Evolutionary conservation across 2,797 vertebrate genomes (phyloP).

Genomic region (Sus cebifrons): DNA sequence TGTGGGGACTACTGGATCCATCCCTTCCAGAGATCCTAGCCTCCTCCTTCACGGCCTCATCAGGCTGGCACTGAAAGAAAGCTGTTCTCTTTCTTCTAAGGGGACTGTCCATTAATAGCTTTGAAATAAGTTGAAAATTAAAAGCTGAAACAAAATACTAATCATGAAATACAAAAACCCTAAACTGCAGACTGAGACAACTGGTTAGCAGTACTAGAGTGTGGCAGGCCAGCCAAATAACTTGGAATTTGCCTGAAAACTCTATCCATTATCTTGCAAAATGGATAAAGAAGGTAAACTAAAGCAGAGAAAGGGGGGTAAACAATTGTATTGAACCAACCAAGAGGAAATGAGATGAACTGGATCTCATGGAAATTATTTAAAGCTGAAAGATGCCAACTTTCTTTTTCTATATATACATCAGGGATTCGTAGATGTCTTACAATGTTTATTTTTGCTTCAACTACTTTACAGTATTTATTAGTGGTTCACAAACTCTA

Average conservation of each 20-base stretch:
- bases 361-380: not conserved
- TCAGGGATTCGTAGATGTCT: not conserved
- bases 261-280: not conserved
- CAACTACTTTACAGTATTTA: not conserved
- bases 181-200: not conserved
- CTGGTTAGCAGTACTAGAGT: not conserved
- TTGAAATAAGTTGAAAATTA: constrained; percentile 25
- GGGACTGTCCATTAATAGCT: not conserved
- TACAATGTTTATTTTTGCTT: not conserved
- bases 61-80: not conserved
- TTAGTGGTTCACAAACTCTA: not conserved
- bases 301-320: not conserved
- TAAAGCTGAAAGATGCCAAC: not conserved
- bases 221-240: not conserved
- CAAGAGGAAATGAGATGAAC: not conserved
- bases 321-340: not conserved
- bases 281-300: not conserved
- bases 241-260: constrained; percentile 3
- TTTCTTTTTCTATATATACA: not conserved
- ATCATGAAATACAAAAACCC: not conserved
- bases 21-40: not conserved
- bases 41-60: not conserved
- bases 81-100: not conserved
- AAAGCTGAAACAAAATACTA: constrained; percentile 48
- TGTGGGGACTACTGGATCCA: too few relatives aligned